phyloP scores from a whole-genome alignment of 2,113 vertebrate species.

The Salvelinus namaycush region DNA sequence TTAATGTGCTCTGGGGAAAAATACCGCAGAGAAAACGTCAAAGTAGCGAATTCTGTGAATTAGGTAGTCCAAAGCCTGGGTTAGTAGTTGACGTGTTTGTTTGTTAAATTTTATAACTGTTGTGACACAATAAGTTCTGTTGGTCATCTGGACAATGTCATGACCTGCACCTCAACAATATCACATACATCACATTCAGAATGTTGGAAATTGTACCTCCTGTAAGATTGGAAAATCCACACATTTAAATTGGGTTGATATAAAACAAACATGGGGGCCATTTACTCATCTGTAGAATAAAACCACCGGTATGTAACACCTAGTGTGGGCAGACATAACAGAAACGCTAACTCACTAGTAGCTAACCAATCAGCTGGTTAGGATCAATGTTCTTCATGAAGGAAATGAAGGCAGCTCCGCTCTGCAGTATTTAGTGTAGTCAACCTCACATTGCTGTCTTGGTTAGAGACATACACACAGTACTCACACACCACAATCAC shows the following conservation, averaged over 20 bases:
- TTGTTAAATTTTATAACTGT: constrained; percentile 68
- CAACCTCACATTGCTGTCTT: constrained; percentile 49
- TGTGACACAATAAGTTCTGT: constrained; percentile 69
- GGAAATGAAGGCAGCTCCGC: constrained; percentile 47
- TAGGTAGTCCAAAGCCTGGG: constrained; percentile 67
- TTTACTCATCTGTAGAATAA: constrained; percentile 42
- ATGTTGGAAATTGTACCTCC: constrained; percentile 50
- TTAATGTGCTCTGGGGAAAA: constrained; percentile 63
- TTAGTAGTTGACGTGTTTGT: constrained; percentile 71
- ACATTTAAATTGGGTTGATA: constrained; percentile 44
- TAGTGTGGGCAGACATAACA: constrained; percentile 75
- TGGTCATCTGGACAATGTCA: constrained; percentile 43
- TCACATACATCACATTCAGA: constrained; percentile 55
- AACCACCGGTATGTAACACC: constrained; percentile 48
- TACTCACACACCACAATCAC: constrained; percentile 36
- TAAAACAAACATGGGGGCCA: constrained; percentile 31
- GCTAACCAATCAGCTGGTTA: constrained; percentile 8
- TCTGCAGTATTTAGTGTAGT: constrained; percentile 46
- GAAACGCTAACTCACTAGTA: constrained; percentile 53
- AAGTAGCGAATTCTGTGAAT: constrained; percentile 74
- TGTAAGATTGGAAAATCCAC: constrained; percentile 41
- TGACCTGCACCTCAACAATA: constrained; percentile 49
- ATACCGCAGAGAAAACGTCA: constrained; percentile 61
- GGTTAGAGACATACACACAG: constrained; percentile 23
- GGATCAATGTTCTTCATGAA: no score